Evolutionary conservation across 1,140 invertebrate genomes (phyloP), one percentile per base, ranked within the genome.

Genomic region (Sycophila sp.): DNA sequence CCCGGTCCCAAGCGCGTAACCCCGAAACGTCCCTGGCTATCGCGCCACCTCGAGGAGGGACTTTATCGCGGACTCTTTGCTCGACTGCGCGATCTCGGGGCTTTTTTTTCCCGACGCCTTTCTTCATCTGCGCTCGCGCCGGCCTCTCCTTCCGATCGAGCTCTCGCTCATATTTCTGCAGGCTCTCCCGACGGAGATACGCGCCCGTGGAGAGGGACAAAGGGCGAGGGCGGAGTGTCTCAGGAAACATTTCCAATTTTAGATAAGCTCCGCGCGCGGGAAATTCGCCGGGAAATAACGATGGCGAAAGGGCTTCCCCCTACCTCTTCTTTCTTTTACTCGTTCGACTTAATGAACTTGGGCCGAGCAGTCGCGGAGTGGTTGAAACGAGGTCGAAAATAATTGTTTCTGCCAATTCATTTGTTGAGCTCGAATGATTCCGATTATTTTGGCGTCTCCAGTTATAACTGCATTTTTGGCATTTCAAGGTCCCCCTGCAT

Each of bases 231-330:
- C 19, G 19, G 49, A 53, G 58, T 2, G 36, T 45, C 26, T 47
- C 60, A 47, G 69, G 69, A 47, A 59, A 40, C 56, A 56, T 65
- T 66, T 71, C 45, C 56, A 66, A 71, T 71, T 71, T 66, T 34
- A 66, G 63, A 71, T 66, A 66, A 71, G 62, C 30, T 34, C 26
- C 42, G 51, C 59, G 36, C 42, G 51, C 59, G 36, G 38, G 49
- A 69, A 55, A 69, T 70, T 58, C 38, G 10, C 60, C 19, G 8
- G 42, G 62, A 40, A 64, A 64, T 64, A 63, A 70, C 51, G 51
- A 70, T 58, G 10, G 36, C 51, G 11, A 15, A 11, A 7, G 8
- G 2, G 15, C 34, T 28, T 7, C 19, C n/a, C 19, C 10, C 47
- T 28, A n/a, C n/a, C n/a, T 51, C 24, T 26, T 36, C 22, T 40